phyloP scores from a whole-genome alignment of 2,888 invertebrate genomes.

The Idaea aversata region DNA sequence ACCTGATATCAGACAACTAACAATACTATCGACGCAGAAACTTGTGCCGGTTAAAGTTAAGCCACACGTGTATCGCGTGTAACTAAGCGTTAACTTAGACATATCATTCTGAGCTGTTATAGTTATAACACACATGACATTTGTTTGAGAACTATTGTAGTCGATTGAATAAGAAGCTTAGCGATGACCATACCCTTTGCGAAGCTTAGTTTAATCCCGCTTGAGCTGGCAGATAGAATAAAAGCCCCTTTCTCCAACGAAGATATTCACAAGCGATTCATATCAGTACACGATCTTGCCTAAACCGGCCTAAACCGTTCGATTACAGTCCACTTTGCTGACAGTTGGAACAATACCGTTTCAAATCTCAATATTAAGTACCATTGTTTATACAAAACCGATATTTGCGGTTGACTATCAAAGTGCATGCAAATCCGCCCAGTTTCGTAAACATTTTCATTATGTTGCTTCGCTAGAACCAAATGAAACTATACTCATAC shows the following conservation, averaged over 20 bases:
- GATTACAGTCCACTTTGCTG: not conserved
- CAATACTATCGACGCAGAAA: not conserved
- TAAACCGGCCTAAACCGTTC: not conserved
- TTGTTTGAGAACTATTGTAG: not conserved
- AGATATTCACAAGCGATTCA: not conserved
- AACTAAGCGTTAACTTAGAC: not conserved
- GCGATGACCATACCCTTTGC: not conserved
- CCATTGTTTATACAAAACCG: not conserved
- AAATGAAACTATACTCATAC: slow-evolving; percentile 6
- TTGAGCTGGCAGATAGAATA: not conserved
- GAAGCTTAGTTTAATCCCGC: not conserved
- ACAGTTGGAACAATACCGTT: not conserved
- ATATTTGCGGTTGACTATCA: not conserved
- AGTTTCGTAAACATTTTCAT: not conserved
- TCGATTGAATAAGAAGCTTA: slow-evolving; percentile 1
- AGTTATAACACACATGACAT: not conserved
- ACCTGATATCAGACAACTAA: not conserved
- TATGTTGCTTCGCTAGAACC: not conserved
- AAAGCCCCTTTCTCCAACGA: not conserved
- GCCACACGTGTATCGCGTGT: not conserved
- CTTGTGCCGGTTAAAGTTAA: not conserved
- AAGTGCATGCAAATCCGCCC: not conserved
- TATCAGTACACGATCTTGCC: not conserved
- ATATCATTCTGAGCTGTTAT: not conserved
- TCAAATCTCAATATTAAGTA: not conserved